Conservation (phyloP, 1,140 invertebrate species). For the Trichogramma pretiosum region DNA sequence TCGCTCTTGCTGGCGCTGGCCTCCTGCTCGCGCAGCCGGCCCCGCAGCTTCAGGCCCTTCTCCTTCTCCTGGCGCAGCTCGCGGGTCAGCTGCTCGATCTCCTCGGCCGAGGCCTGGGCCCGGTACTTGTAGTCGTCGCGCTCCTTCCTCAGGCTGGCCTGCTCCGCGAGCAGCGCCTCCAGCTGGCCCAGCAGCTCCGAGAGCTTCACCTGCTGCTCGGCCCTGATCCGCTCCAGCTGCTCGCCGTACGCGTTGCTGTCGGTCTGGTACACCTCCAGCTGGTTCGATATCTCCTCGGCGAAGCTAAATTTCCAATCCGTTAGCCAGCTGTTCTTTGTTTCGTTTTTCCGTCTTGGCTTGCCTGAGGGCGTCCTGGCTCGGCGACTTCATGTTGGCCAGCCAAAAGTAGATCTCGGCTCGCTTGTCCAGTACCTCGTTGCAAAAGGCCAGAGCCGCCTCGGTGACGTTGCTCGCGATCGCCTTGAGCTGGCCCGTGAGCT, state of each 20-base stretch:
- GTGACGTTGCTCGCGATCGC: constrained; percentile 17
- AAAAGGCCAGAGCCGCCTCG: constrained; percentile 17
- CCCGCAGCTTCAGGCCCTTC: not conserved
- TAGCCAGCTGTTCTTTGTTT: no score
- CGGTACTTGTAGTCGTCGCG: no score
- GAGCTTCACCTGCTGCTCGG: constrained; percentile 1
- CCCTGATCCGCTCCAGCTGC: not conserved
- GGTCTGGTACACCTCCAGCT: not conserved
- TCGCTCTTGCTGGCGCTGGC: not conserved
- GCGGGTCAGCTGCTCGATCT: no score
- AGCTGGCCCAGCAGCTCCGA: constrained; percentile 12
- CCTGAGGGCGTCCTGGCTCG: not conserved
- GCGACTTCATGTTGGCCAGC: constrained; percentile 11
- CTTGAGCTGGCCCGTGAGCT: constrained; percentile 18
- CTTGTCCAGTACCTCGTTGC: constrained; percentile 18
- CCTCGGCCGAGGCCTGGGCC: no score
- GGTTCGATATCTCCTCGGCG: not conserved
- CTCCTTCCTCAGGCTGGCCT: no score
- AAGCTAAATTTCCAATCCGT: no score
- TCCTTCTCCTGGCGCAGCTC: not conserved
- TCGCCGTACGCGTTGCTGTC: not conserved
- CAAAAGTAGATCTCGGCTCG: constrained; percentile 20
- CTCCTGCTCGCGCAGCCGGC: constrained; percentile 1
- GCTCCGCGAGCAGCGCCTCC: constrained; percentile 18
- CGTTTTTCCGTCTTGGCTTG: constrained; percentile 16